Base-by-base conservation (phyloP, 2,113 vertebrate genomes). In the Xiphophorus maculatus region DNA sequence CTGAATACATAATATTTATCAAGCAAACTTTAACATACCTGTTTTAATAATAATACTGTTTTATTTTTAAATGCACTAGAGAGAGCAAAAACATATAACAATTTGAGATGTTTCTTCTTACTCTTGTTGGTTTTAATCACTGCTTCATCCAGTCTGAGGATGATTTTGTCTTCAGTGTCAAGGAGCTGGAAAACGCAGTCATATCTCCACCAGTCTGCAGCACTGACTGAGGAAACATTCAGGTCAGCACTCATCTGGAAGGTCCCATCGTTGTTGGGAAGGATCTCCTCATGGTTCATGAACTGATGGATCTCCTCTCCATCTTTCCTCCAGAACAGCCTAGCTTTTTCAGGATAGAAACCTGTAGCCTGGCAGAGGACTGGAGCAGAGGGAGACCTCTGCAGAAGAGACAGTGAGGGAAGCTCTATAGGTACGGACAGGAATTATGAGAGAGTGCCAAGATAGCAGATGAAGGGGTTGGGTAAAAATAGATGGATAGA, bases 191-290 rank as follows among this genome's bases (percentile, higher is more conserved):
- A 14, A 78, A 19, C 4, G 60, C 84, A 85, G 14, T 81, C 48
- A 14, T 79, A 81, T 19, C 10, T 64, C 19, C 5, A 30, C 87
- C 81, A 70, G 28, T 33, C 76, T 65, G 74, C 81, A 69, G 58
- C 25, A 29, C 35, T 1, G 15, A 58, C 28, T 17, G 61, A 68
- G 1, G 63, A 44, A 35, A 77, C 4, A 0, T 69, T 1, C 40
- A 94, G 19, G 9, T 60, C 37, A 8, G 62, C 75, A 2, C 66
- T 84, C 70, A 44, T 85, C 88, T 90, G 77, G 74, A 90, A 92
- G 54, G 81, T 86, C 63, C 87, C 81, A n/a, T 91, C 89, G 7
- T 68, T 69, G 37, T 91, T 93, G 63, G 74, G 81, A 48, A 88
- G 71, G 48, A 80, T 78, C 77, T 90, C 83, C 28, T 76, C 66